phyloP scores from a whole-genome alignment of 2,113 vertebrate species.

The Corythaeola cristata region DNA sequence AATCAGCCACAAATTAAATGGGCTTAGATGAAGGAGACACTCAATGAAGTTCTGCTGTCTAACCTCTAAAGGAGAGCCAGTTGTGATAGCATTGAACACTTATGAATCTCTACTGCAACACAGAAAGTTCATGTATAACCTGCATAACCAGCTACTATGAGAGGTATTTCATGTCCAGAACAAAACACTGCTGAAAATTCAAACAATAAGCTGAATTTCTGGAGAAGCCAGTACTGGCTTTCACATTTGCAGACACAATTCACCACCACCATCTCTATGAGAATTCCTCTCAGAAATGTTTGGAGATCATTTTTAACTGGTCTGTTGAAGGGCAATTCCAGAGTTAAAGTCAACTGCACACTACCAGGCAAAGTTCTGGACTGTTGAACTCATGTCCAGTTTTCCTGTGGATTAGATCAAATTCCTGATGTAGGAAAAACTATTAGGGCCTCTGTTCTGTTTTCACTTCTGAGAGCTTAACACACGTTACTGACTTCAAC shows the following conservation, averaged over 20 bases:
- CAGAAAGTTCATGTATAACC: neutral
- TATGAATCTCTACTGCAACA: neutral
- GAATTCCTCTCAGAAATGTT: neutral
- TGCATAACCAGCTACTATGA: neutral
- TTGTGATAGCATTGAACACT: neutral
- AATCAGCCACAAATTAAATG: neutral
- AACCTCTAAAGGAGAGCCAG: neutral
- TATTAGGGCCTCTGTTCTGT: constrained; percentile 5
- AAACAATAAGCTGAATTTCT: neutral
- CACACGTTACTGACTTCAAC: constrained; percentile 20
- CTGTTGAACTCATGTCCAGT: neutral
- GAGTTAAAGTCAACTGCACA: neutral
- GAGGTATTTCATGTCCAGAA: neutral
- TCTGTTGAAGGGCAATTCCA: neutral
- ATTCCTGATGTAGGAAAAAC: constrained; percentile 55
- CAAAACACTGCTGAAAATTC: neutral
- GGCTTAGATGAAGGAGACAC: neutral
- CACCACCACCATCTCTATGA: neutral
- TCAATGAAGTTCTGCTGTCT: neutral
- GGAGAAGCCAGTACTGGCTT: neutral
- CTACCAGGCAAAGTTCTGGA: neutral
- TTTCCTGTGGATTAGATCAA: constrained; percentile 55
- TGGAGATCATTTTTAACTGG: neutral
- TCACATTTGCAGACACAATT: neutral
- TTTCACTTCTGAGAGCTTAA: constrained; percentile 52